Evolutionary conservation across 2,113 vertebrate genomes (phyloP), one percentile per base, ranked within the genome.

Genomic region (Phrynocephalus versicolor): DNA sequence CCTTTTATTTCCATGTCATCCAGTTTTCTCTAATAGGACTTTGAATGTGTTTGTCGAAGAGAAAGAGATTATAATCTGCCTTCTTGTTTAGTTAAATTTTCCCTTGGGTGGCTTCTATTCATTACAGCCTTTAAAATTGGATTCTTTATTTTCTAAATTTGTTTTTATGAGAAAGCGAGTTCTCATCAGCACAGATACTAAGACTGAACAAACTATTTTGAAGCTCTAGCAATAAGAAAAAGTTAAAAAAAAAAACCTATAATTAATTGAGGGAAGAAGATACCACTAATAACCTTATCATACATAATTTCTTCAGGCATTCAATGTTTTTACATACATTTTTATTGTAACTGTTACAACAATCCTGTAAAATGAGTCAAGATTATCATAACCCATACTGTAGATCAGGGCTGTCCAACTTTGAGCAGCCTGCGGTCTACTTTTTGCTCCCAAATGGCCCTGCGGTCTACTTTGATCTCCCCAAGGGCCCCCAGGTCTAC

Each of bases 121-220:
- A 60, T 60, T 13, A 60, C 21, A 19, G 14, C 58, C 14, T 84
- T 78, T 82, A 70, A 75, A 76, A 76, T 88, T 4, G 21, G 6
- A n/a, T 10, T 82, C 62, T 64, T 25, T n/a, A n/a, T 6, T 2
- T 30, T 21, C 10, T 3, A 70, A 30, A 67, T 12, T 41, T 79
- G 9, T 71, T 88, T 89, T 10, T 75, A 35, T 39, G 82, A 62
- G 15, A 58, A 6, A 82, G 3, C 55, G 79, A n/a, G 15, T 72
- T 35, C 18, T 71, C 27, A 16, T n/a, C 37, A 60, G 27, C 12
- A 60, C 2, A 69, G 35, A 39, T 57, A 64, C 62, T 72, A 41
- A 39, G n/a, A 57, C 6, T 72, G 73, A 89, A 90, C 88, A 13
- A 8, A 82, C 65, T 65, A 57, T 37, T 87, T 89, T 58, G 27